Conservation (phyloP, 2,113 vertebrate genomes). For the Oncorhynchus kisutch region DNA sequence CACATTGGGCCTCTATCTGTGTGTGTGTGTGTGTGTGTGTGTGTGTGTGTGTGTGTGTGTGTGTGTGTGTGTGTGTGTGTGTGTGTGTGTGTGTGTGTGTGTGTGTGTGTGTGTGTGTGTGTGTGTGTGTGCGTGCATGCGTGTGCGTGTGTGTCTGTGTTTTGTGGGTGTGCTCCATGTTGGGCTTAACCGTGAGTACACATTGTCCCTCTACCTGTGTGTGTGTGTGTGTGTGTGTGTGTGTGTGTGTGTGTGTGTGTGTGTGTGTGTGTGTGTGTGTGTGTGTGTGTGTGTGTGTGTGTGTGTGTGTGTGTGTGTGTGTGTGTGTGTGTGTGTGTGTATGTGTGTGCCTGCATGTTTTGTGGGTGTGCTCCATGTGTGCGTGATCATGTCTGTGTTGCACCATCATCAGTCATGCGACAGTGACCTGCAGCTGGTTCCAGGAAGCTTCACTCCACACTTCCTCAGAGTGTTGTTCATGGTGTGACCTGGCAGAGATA, state of each 20-base stretch:
- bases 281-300: slow-evolving; percentile 70
- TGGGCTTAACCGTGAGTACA: slow-evolving; percentile 93
- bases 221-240: background rate
- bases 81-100: background rate
- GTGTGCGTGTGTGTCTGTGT: slow-evolving; percentile 52
- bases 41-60: slow-evolving; percentile 15
- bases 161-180: slow-evolving; percentile 64
- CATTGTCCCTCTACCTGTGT: background rate
- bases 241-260: slow-evolving; percentile 19
- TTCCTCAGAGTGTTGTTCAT: background rate
- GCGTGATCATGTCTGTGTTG: background rate
- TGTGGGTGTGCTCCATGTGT: too few relatives aligned
- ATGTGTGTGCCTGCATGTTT: background rate
- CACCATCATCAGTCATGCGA: background rate
- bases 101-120: slow-evolving; percentile 1
- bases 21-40: background rate
- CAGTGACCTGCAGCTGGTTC: background rate
- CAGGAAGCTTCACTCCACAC: background rate
- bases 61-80: background rate
- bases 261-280: background rate
- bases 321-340: slow-evolving; percentile 6
- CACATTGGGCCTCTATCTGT: background rate
- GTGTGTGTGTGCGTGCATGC: slow-evolving; percentile 16
- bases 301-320: slow-evolving; percentile 8
- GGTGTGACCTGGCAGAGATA: slow-evolving; percentile 14